Conservation (phyloP, 92 coral and sea anemone species). For the Actinostola sp. region DNA sequence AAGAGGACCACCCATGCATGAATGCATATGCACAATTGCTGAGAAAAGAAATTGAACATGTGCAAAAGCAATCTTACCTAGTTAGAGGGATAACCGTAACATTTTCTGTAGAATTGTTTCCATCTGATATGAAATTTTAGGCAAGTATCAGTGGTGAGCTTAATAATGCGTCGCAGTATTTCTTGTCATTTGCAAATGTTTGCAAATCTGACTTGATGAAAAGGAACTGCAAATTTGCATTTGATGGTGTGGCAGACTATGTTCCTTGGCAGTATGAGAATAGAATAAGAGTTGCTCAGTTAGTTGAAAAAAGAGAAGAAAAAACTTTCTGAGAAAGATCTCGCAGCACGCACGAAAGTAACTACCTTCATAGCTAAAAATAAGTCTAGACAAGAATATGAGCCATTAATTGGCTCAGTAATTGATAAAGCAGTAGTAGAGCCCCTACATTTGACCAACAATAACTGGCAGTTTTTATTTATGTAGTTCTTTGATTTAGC, state of each 20-base stretch:
- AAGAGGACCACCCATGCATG: slow-evolving; percentile 45
- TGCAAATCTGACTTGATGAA: slow-evolving; percentile 16
- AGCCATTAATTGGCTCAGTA: slow-evolving; percentile 41
- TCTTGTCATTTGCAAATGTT: slow-evolving; percentile 55
- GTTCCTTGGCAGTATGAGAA: slow-evolving; percentile 48
- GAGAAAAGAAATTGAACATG: slow-evolving; percentile 35
- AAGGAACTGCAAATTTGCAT: slow-evolving; percentile 24
- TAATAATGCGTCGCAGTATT: slow-evolving; percentile 33
- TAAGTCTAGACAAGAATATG: slow-evolving; percentile 54
- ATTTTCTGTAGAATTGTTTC: slow-evolving; percentile 40
- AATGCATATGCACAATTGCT: slow-evolving; percentile 34
- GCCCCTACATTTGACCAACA: slow-evolving; percentile 52
- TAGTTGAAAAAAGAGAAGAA: slow-evolving; percentile 34
- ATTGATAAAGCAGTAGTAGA: slow-evolving; percentile 50
- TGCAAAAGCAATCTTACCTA: slow-evolving; percentile 25
- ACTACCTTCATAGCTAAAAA: slow-evolving; percentile 41
- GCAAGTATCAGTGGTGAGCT: slow-evolving; percentile 44
- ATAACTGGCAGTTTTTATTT: slow-evolving; percentile 49
- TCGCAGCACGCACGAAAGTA: slow-evolving; percentile 37
- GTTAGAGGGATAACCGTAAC: slow-evolving; percentile 23
- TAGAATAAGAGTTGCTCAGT: slow-evolving; percentile 24
- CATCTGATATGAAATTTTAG: slow-evolving; percentile 52
- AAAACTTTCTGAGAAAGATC: slow-evolving; percentile 31
- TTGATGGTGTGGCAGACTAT: slow-evolving; percentile 7
- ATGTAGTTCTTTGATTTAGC: slow-evolving; percentile 24